phyloP scores from a whole-genome alignment of 2,797 vertebrate genomes.

The Lepidocolaptes lacrymiger region DNA sequence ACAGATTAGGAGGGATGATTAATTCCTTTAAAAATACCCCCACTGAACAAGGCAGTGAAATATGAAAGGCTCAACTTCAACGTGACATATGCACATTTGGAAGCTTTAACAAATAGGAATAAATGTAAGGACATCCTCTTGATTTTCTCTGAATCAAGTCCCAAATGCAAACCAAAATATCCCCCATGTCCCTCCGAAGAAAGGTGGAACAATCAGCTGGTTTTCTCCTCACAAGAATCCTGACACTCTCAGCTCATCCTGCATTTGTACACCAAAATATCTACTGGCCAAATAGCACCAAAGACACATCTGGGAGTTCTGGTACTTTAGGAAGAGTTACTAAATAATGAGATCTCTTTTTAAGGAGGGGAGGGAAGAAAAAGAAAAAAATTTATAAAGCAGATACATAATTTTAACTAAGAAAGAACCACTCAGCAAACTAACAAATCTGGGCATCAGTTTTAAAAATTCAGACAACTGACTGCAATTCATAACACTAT shows the following conservation, averaged over 20 bases:
- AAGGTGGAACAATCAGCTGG: neutral
- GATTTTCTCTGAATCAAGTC: neutral
- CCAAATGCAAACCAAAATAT: neutral
- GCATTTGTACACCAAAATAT: neutral
- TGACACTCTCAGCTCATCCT: neutral
- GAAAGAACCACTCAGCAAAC: neutral
- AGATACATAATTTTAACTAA: neutral
- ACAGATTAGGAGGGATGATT: neutral
- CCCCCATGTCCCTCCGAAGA: neutral
- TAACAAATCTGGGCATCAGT: conserved; percentile 1
- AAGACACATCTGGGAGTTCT: neutral
- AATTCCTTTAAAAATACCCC: conserved; percentile 1
- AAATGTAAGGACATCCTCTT: neutral
- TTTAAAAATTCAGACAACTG: conserved; percentile 44
- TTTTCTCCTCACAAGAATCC: neutral
- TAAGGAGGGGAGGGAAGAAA: too few relatives aligned
- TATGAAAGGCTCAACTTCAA: neutral
- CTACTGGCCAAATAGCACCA: neutral
- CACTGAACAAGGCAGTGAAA: neutral
- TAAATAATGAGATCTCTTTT: neutral
- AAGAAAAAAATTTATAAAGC: neutral
- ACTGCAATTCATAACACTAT: conserved; percentile 23
- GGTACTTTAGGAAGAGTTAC: neutral
- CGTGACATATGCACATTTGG: neutral
- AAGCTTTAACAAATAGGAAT: neutral